phyloP scores from a whole-genome alignment of 2,888 invertebrate genomes.

The Melanophora roralis region DNA sequence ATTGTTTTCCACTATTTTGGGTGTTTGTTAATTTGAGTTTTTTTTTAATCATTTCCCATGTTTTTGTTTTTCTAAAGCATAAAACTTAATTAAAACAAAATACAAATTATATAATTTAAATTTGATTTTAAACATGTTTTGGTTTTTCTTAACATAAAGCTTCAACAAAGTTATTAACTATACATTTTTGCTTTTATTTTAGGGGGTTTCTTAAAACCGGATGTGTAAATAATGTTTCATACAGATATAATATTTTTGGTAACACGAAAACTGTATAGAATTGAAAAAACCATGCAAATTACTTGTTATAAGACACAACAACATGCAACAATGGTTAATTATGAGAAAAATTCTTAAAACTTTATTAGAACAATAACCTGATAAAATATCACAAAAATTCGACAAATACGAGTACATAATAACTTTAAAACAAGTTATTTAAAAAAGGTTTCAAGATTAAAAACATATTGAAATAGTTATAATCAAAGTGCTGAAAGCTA shows the following conservation, averaged over 20 bases:
- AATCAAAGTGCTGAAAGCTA: too few species aligned
- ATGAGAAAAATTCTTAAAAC: constrained; percentile 34
- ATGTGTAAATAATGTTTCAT: constrained; percentile 35
- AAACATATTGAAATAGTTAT: too few species aligned
- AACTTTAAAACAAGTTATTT: too few species aligned
- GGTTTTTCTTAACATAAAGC: not conserved
- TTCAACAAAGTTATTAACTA: not conserved
- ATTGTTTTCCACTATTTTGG: not conserved
- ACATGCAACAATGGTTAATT: constrained; percentile 32
- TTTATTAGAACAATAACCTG: too few species aligned
- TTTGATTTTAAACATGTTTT: not conserved
- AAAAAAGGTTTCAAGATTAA: too few species aligned
- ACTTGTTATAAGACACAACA: not conserved
- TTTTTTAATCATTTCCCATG: not conserved
- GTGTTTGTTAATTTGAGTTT: not conserved
- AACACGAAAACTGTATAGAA: constrained; percentile 35
- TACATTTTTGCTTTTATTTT: not conserved
- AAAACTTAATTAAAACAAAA: not conserved
- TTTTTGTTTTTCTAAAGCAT: not conserved
- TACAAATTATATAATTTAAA: not conserved
- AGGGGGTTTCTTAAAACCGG: constrained; percentile 38
- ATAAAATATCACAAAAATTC: too few species aligned
- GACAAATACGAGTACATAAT: too few species aligned
- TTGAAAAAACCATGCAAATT: constrained; percentile 24
- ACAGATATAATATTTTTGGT: constrained; percentile 17